Conservation (phyloP, 2,113 vertebrate genomes). For the Pteronura brasiliensis region DNA sequence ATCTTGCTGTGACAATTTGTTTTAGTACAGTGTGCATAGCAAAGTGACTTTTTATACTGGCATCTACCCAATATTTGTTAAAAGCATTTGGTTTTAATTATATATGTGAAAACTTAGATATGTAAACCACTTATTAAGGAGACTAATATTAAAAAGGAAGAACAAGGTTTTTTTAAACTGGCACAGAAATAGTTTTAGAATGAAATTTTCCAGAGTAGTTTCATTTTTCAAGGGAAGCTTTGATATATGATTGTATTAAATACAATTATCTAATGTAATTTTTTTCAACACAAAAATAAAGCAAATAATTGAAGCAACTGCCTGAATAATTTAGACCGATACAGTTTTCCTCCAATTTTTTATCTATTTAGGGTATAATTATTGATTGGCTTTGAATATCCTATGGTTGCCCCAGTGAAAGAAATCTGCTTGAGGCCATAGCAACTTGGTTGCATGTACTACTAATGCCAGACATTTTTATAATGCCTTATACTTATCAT, state of each 20-base stretch:
- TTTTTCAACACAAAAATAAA: slow-evolving; percentile 48
- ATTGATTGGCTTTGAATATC: slow-evolving; percentile 46
- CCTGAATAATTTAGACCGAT: slow-evolving; percentile 38
- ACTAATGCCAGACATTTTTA: background rate
- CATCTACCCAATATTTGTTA: slow-evolving; percentile 7
- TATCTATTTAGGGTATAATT: slow-evolving; percentile 27
- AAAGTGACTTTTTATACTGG: background rate
- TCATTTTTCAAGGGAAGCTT: slow-evolving; percentile 24
- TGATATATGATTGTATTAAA: background rate
- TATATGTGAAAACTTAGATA: background rate
- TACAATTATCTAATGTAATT: background rate
- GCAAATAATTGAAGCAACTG: background rate
- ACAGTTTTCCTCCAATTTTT: slow-evolving; percentile 27
- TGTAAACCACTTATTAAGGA: background rate
- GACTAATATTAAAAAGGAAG: background rate
- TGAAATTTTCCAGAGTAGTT: background rate
- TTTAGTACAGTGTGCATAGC: background rate
- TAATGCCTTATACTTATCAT: background rate
- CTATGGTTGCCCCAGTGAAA: background rate
- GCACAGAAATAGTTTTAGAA: background rate
- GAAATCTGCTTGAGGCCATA: background rate
- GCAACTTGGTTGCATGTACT: background rate
- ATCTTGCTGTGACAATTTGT: background rate
- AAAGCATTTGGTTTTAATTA: background rate
- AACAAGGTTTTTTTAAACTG: background rate